Evolutionary conservation across 2,113 vertebrate species (phyloP).

Genomic region (Ia io): DNA sequence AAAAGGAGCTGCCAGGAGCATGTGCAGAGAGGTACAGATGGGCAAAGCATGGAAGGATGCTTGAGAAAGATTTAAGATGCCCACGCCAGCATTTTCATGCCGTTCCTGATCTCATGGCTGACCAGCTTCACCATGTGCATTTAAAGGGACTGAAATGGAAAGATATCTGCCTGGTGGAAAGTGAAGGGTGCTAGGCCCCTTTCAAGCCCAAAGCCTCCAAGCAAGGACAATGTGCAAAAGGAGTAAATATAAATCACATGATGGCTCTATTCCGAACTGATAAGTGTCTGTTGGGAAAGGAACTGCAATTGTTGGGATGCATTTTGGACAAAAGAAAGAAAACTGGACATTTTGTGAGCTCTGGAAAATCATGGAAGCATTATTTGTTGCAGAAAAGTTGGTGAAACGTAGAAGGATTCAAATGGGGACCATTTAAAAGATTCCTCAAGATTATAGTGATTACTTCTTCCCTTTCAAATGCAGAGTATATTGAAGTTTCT

Average conservation of each 20-base stretch:
- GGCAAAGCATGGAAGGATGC: neutral
- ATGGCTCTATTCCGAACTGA: neutral
- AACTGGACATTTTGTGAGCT: neutral
- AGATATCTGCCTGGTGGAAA: neutral
- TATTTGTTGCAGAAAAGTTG: slow-evolving; percentile 52
- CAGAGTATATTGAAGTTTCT: slow-evolving; percentile 79
- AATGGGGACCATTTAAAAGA: slow-evolving; percentile 60
- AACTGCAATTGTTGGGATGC: neutral
- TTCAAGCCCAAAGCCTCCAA: neutral
- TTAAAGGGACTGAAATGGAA: neutral
- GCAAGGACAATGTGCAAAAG: neutral
- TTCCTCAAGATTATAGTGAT: slow-evolving; percentile 73
- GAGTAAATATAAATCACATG: neutral
- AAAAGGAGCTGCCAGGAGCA: neutral
- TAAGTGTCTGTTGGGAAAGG: neutral
- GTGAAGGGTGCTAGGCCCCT: neutral
- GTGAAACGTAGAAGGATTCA: slow-evolving; percentile 15
- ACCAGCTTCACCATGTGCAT: neutral
- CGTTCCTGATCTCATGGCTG: neutral
- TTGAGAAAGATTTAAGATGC: neutral
- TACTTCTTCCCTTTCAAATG: slow-evolving; percentile 78
- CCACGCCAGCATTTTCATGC: neutral
- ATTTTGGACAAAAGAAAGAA: slow-evolving; percentile 29
- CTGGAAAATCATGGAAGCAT: neutral
- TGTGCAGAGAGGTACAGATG: neutral